Evolutionary conservation across 2,113 vertebrate species (phyloP).

Genomic region (Toxotes jaculatrix): DNA sequence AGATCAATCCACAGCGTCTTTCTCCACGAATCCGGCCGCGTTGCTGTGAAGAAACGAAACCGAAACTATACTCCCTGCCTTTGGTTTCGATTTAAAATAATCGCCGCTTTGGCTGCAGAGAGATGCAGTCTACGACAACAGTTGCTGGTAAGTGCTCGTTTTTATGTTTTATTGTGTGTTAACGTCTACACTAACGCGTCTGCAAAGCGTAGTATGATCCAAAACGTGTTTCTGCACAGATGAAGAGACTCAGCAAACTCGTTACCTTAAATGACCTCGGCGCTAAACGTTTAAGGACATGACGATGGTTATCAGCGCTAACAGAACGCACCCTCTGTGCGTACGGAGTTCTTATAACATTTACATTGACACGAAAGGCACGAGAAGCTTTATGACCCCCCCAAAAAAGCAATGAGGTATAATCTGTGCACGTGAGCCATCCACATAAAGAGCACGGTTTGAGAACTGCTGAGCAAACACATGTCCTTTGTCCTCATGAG

Average conservation of each 20-base stretch:
- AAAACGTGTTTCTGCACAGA: not conserved
- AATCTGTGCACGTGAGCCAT: not conserved
- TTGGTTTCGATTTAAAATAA: conserved; percentile 62
- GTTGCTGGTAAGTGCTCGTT: conserved; percentile 49
- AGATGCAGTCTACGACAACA: conserved; percentile 3
- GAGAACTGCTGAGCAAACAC: too few relatives aligned
- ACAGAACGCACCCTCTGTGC: too few relatives aligned
- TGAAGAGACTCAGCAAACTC: not conserved
- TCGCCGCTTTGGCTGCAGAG: not conserved
- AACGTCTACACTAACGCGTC: not conserved
- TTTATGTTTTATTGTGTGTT: not conserved
- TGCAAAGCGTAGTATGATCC: not conserved
- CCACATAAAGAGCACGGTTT: not conserved
- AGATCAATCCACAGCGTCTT: too few relatives aligned
- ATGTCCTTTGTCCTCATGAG: too few relatives aligned
- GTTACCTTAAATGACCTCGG: conserved; percentile 50
- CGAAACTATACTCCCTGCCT: not conserved
- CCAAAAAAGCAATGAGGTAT: too few relatives aligned
- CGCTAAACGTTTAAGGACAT: not conserved
- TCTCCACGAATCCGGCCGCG: too few relatives aligned
- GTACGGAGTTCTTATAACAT: too few relatives aligned
- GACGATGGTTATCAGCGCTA: too few relatives aligned
- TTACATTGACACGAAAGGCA: not conserved
- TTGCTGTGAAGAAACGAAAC: conserved; percentile 51
- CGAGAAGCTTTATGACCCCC: fast-evolving